These are phyloP conservation scores for Lates calcarifer DNA, from an alignment of 2,113 vertebrate species.

Conservation along the genomic window DNA sequence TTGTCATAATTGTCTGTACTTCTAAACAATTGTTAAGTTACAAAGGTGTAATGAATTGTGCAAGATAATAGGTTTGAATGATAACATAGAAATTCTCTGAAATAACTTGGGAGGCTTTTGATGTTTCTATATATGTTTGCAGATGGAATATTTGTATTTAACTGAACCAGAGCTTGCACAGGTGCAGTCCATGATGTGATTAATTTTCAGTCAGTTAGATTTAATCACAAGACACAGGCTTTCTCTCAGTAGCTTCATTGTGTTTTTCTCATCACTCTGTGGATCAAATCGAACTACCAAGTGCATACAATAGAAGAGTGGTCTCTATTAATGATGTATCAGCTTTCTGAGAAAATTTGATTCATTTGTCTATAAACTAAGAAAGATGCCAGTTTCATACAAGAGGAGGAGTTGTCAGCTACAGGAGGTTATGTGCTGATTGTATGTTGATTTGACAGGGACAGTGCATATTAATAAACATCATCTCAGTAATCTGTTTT, in stretches of 20 bases:
- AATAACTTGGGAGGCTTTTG: background rate
- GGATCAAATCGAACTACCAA: constrained; percentile 1
- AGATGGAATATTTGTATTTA: constrained; percentile 25
- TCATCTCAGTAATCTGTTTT: background rate
- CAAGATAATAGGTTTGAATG: constrained; percentile 16
- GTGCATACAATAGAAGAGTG: constrained; percentile 17
- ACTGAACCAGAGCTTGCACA: background rate
- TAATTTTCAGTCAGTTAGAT: constrained; percentile 25
- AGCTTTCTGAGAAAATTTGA: constrained; percentile 25
- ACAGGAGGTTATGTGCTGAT: background rate
- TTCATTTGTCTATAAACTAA: constrained; percentile 9
- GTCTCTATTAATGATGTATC: constrained; percentile 25
- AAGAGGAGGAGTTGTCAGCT: background rate
- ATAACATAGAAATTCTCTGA: background rate
- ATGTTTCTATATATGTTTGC: constrained; percentile 21
- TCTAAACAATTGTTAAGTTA: constrained; percentile 26
- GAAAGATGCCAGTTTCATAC: background rate
- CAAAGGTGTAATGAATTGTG: constrained; percentile 26
- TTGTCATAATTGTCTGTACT: constrained; percentile 39
- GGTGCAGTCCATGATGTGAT: constrained; percentile 4
- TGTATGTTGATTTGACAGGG: background rate
- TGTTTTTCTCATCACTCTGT: constrained; percentile 22
- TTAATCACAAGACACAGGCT: background rate
- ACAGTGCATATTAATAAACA: background rate
- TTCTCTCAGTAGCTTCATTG: constrained; percentile 14